These are phyloP conservation scores for Bellardia pandia DNA, from an alignment of 2,888 invertebrate genomes.

Conservation along the genomic window DNA sequence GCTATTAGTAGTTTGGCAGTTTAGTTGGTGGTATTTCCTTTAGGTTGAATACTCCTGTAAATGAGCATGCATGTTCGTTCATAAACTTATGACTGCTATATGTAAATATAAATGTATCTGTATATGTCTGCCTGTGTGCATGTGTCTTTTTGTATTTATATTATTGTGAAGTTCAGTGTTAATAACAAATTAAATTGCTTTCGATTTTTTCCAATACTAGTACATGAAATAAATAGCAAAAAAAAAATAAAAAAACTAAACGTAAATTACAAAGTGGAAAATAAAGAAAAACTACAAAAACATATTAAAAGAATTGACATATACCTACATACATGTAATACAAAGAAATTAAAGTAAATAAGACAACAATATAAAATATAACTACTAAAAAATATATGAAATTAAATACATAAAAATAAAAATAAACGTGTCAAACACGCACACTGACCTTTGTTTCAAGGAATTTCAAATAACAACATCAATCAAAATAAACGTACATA, in stretches of 20 bases:
- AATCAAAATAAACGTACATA: not conserved
- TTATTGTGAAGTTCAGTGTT: constrained; percentile 76
- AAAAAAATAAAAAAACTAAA: not conserved
- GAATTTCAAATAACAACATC: constrained; percentile 9
- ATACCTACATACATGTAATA: constrained; percentile 10
- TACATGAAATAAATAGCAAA: constrained; percentile 37
- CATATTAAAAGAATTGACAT: constrained; percentile 7
- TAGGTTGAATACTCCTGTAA: constrained; percentile 3
- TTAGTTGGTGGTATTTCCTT: constrained; percentile 23
- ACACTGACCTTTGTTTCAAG: constrained; percentile 24
- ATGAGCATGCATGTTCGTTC: constrained; percentile 28
- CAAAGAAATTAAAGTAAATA: constrained; percentile 28
- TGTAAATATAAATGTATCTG: not conserved
- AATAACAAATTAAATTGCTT: constrained; percentile 82
- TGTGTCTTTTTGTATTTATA: constrained; percentile 44
- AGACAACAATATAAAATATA: constrained; percentile 10
- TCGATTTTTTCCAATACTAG: constrained; percentile 71
- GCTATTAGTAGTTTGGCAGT: constrained; percentile 25
- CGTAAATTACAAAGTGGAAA: constrained; percentile 12
- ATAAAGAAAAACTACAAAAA: constrained; percentile 28
- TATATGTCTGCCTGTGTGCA: constrained; percentile 11
- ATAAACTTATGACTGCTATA: constrained; percentile 17
- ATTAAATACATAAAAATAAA: constrained; percentile 28
- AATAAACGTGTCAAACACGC: constrained; percentile 64
- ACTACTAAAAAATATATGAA: constrained; percentile 24